phyloP scores from a whole-genome alignment of 2,113 vertebrate genomes.

The Sisor rabdophorus region DNA sequence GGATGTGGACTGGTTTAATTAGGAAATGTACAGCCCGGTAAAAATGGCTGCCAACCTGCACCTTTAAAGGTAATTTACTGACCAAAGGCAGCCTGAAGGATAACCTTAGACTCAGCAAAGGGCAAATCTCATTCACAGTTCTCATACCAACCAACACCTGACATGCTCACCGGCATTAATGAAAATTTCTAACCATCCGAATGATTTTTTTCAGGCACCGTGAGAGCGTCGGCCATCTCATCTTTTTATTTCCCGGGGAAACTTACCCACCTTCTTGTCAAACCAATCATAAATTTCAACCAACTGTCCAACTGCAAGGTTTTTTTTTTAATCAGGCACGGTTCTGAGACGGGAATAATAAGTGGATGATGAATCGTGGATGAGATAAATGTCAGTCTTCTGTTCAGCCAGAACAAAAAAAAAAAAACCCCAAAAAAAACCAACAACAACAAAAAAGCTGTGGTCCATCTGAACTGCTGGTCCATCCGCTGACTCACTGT shows the following conservation, averaged over 20 bases:
- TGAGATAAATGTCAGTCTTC: conserved; percentile 18
- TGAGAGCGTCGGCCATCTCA: neutral
- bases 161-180: neutral
- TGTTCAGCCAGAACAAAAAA: conserved; percentile 15
- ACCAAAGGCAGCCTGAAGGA: conserved; percentile 42
- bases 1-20: conserved; percentile 52
- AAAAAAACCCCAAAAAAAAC: no score
- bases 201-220: neutral
- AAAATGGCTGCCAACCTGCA: conserved; percentile 48
- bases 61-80: conserved; percentile 63
- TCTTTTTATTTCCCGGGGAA: conserved; percentile 3
- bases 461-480: neutral
- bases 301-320: conserved; percentile 8
- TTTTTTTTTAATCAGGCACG: conserved; percentile 24
- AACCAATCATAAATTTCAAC: conserved; percentile 8
- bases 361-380: conserved; percentile 16
- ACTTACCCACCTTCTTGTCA: neutral
- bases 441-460: conserved; percentile 8
- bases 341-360: neutral
- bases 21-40: conserved; percentile 57
- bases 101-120: conserved; percentile 45
- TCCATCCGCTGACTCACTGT: conserved; percentile 10
- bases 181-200: neutral
- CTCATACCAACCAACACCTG: neutral
- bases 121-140: conserved; percentile 55